Evolutionary conservation across 2,888 invertebrate species (phyloP).

Genomic region (Eutolmus rufibarbis): DNA sequence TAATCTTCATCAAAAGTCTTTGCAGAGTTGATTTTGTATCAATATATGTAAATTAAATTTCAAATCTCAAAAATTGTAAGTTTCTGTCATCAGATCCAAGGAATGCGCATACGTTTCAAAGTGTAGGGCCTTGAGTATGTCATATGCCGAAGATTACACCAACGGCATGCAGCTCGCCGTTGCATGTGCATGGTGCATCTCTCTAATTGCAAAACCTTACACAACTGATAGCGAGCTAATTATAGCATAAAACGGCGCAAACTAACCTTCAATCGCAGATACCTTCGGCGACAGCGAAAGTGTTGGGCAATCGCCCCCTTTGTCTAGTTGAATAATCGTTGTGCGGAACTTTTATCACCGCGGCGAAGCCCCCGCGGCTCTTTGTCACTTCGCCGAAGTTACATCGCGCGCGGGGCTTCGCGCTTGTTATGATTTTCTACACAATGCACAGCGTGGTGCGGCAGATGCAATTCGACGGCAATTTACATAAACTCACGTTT

Average conservation of each 20-base stretch:
- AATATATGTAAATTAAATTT: not conserved
- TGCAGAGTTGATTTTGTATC: too few species aligned
- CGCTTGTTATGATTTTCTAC: slow-evolving; percentile 2
- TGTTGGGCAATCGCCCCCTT: not conserved
- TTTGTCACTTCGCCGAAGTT: not conserved
- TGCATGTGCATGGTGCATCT: not conserved
- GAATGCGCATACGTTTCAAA: not conserved
- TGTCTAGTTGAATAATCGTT: not conserved
- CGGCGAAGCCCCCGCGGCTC: not conserved
- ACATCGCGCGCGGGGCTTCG: not conserved
- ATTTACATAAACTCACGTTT: not conserved
- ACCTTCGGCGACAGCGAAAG: not conserved
- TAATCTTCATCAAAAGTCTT: too few species aligned
- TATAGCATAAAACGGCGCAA: not conserved
- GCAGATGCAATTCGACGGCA: not conserved
- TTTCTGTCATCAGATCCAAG: too few species aligned
- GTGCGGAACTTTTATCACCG: not conserved
- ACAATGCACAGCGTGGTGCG: not conserved
- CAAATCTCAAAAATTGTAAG: not conserved
- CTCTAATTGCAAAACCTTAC: slow-evolving; percentile 13
- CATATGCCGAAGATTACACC: not conserved
- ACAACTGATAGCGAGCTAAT: slow-evolving; percentile 6
- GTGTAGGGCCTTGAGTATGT: not conserved
- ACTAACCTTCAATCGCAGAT: slow-evolving; percentile 21
- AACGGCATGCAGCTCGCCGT: not conserved